Evolutionary conservation across 2,113 vertebrate species (phyloP).

Genomic region (Lipotes vexillifer): DNA sequence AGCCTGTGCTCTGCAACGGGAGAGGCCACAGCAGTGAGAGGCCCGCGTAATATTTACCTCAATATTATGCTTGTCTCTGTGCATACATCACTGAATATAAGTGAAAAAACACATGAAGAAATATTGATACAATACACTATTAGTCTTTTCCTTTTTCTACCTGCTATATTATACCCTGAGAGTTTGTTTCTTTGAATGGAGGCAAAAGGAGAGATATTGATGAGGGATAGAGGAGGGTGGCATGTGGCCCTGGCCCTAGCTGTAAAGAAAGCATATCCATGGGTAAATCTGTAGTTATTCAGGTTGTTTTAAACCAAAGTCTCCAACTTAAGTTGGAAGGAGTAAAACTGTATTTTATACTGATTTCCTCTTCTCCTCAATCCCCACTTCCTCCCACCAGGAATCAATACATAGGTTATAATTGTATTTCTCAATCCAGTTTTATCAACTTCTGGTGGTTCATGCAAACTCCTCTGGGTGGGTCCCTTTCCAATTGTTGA

Average conservation of each 20-base stretch:
- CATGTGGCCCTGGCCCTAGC: neutral
- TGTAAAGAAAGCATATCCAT: neutral
- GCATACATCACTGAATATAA: neutral
- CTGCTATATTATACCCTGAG: neutral
- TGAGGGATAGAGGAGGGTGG: neutral
- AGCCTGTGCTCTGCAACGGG: no score
- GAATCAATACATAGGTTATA: neutral
- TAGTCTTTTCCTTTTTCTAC: neutral
- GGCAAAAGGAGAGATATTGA: neutral
- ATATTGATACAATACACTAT: neutral
- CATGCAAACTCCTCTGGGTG: neutral
- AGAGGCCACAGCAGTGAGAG: no score
- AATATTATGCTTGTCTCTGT: neutral
- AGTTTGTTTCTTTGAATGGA: neutral
- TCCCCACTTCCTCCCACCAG: neutral
- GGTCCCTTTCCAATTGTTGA: neutral
- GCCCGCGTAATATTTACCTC: neutral
- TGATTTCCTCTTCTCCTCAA: neutral
- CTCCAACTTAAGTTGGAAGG: neutral
- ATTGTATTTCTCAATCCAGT: neutral
- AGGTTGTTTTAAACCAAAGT: neutral
- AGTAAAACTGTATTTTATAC: neutral
- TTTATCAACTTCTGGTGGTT: neutral
- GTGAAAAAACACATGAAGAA: neutral
- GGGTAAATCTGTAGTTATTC: neutral